Evolutionary conservation across 2,113 vertebrate genomes (phyloP), one percentile per base, ranked within the genome.

Genomic region (Rhynchomys soricoides): DNA sequence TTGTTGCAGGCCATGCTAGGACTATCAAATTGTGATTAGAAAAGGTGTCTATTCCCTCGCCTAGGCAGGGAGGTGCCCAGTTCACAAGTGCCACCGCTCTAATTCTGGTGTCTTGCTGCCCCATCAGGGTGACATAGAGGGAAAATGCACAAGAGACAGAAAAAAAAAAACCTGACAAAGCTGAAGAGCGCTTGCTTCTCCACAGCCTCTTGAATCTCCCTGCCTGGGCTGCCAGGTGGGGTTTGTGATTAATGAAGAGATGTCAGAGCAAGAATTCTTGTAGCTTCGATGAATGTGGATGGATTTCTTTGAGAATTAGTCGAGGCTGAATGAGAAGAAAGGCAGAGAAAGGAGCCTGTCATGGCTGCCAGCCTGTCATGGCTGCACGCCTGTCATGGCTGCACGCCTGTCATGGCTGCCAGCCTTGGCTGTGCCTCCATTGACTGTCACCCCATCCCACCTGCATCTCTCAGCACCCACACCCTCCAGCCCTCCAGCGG

Each of bases 181-280:
- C 96, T 62, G 97, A 94, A 70, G 97, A 94, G 90, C 97, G 95
- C 98, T 97, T 13, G 11, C 90, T 97, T 98, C 98, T 98, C 97
- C 98, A 97, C 95, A 98, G 96, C 98, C 97, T 97, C 97, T 96
- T 97, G 97, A 95, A 13, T 97, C 85, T 98, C 97, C 90, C 97
- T 98, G 97, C 96, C 95, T 96, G 97, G 91, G 97, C 96, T 98
- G 98, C 97, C 94, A 95, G 98, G 98, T 92, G 98, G 96, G 97
- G 96, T 95, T 24, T 93, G 95, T 99, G 99, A 99, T 99, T 99
- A 99, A 99, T 99, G 99, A 98, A 99, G 99, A 99, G 98, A 98
- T 98, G 99, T 99, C 99, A 99, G 95, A 97, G 98, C 97, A 98
- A 98, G 99, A 99, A 99, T 99, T 98, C 99, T 98, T 98, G 98